Conservation (phyloP, 2,888 invertebrate genomes). For the Oscheius sp. region DNA sequence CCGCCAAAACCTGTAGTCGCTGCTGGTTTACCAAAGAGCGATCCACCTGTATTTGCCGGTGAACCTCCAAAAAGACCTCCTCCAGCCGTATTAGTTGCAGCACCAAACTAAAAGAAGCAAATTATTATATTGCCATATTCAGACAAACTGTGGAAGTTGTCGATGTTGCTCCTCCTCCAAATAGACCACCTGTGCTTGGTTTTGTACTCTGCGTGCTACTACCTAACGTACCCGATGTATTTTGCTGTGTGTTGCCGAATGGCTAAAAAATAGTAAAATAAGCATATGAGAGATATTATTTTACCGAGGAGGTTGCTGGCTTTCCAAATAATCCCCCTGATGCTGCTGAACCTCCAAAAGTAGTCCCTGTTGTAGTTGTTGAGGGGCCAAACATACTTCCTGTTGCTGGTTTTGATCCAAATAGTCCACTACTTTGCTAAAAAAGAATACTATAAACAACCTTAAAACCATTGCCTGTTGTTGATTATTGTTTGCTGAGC, state of each 20-base stretch:
- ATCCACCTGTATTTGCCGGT: slow-evolving; percentile 63
- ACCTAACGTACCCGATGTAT: not conserved
- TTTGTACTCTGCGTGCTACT: too few species aligned
- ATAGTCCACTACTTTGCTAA: slow-evolving; percentile 33
- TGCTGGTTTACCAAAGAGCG: slow-evolving; percentile 62
- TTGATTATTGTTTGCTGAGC: slow-evolving; percentile 20
- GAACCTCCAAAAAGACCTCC: slow-evolving; percentile 70
- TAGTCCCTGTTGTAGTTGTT: slow-evolving; percentile 1
- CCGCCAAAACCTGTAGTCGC: slow-evolving; percentile 19
- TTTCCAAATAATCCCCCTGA: slow-evolving; percentile 9
- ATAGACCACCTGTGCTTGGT: slow-evolving; percentile 58
- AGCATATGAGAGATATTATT: not conserved
- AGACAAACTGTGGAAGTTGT: slow-evolving; percentile 38
- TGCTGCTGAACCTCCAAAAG: not conserved
- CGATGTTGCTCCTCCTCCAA: slow-evolving; percentile 57
- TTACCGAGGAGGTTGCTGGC: not conserved
- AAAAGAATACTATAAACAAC: not conserved
- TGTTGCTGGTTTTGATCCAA: slow-evolving; percentile 31
- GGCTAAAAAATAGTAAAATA: slow-evolving; percentile 16
- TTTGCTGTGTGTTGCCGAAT: slow-evolving; percentile 12
- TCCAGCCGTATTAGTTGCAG: slow-evolving; percentile 35
- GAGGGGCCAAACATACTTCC: not conserved
- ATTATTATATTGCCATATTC: too few species aligned
- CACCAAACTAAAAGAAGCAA: too few species aligned
- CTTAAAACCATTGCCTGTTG: not conserved